Evolutionary conservation across 1,140 invertebrate species (phyloP), one percentile per base, ranked within the genome.

Genomic region (Drosophila ohnishii): DNA sequence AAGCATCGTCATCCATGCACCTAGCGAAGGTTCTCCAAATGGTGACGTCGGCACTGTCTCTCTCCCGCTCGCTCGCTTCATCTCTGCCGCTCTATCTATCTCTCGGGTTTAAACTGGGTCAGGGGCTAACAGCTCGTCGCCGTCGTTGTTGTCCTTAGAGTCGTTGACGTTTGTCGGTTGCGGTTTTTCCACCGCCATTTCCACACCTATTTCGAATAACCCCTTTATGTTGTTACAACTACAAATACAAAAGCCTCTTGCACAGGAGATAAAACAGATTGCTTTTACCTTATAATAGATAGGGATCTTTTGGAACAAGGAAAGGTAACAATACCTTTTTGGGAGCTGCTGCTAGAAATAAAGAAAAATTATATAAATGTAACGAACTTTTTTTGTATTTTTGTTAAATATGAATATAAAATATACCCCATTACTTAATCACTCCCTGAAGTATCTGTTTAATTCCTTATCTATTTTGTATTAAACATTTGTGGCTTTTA

Each of bases 91-190:
- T 66, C 55, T 48, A 70, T 75, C 59, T 58, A 71, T 71, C 67
- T 71, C 53, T 71, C 53, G 40, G 28, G 14, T 40, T 67, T 81
- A 69, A 87, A 88, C 83, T 87, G 80, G 83, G 83, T 87, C 83
- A 87, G 83, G 83, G 83, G 77, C 76, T 64, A 71, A 72, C 51
- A 78, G 56, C 73, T 78, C 80, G 78, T 47, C 50, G 59, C 48
- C 44, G 73, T 62, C 44, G 72, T 69, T 60, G 63, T 78, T 66
- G 60, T 78, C 69, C 62, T 74, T 65, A 63, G 61, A 67, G 60
- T 78, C 65, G 64, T 79, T 76, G 78, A 80, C 78, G 73, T 77
- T 80, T 80, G 60, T 73, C 75, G 62, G 53, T 65, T 57, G 66
- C 57, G 71, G 53, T 74, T 71, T 69, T 69, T 55, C 42, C 66